A percentile compares a stretch with the other conserved stretches of the same genome.
Conservation (phyloP, 1,140 invertebrate species). For the Anastrepha ludens region DNA sequence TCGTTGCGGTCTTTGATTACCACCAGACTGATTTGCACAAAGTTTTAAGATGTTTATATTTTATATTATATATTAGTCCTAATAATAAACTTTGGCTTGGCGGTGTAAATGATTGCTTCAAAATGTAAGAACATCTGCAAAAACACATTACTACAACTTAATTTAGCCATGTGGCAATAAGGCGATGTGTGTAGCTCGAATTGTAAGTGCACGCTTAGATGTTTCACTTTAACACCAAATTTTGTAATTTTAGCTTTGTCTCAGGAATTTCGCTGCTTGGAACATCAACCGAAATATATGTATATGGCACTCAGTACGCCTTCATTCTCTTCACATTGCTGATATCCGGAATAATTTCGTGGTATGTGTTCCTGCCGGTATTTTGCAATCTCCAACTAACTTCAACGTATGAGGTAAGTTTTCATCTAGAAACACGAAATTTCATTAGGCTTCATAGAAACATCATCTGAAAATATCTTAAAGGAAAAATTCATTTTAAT, state of each 20-base stretch:
- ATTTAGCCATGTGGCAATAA: too few relatives aligned
- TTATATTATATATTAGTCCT: too few relatives aligned
- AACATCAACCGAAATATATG: constrained; percentile 89
- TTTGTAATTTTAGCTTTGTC: constrained; percentile 74
- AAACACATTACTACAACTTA: neutral
- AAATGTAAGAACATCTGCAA: neutral
- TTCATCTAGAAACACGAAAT: neutral
- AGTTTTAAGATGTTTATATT: too few relatives aligned
- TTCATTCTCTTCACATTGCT: constrained; percentile 81
- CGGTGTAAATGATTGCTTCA: neutral
- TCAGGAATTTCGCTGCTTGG: constrained; percentile 89
- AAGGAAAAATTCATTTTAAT: too few relatives aligned
- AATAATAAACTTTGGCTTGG: too few relatives aligned
- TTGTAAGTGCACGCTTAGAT: too few relatives aligned
- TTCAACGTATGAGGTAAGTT: constrained; percentile 87
- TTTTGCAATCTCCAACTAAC: constrained; percentile 88
- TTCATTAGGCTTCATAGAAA: too few relatives aligned
- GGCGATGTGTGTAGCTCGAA: too few relatives aligned
- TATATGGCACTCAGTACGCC: constrained; percentile 85
- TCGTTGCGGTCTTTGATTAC: too few relatives aligned
- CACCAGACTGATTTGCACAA: too few relatives aligned
- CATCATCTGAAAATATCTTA: too few relatives aligned
- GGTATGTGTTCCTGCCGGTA: constrained; percentile 86
- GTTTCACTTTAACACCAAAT: too few relatives aligned
- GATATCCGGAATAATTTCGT: constrained; percentile 81